Evolutionary conservation across 2,113 vertebrate species (phyloP).

Genomic region (Thermophis baileyi): DNA sequence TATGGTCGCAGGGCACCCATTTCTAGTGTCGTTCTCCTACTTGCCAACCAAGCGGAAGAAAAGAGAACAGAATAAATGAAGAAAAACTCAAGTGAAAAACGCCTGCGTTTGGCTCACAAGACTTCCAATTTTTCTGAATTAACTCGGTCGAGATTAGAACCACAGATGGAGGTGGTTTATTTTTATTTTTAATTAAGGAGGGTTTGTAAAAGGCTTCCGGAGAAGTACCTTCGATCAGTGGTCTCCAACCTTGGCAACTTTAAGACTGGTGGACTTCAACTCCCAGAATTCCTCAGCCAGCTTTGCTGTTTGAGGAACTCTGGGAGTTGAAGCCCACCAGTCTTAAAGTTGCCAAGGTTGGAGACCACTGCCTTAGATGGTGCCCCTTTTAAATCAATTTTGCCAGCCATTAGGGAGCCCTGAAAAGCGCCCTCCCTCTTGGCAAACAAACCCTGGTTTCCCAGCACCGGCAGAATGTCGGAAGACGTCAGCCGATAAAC

Average conservation of each 20-base stretch:
- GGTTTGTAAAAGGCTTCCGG: too few species aligned
- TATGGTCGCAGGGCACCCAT: not conserved
- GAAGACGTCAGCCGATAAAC: accelerated
- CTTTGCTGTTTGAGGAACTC: too few species aligned
- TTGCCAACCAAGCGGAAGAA: not conserved
- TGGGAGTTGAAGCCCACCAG: too few species aligned
- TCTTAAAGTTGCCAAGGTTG: too few species aligned
- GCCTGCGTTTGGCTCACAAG: accelerated
- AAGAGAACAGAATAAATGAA: not conserved
- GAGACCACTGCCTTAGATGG: too few species aligned
- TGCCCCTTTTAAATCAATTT: not conserved
- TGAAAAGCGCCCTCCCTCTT: not conserved
- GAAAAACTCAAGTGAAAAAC: not conserved
- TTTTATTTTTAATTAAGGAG: not conserved
- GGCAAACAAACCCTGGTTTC: not conserved
- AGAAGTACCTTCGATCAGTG: too few species aligned
- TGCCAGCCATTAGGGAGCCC: not conserved
- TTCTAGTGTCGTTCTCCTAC: not conserved
- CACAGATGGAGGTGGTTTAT: not conserved
- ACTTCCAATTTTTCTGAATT: not conserved
- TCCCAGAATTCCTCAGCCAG: too few species aligned
- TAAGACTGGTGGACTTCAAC: too few species aligned
- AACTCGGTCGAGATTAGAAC: too few species aligned
- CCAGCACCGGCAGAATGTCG: not conserved
- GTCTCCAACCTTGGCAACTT: too few species aligned